Evolutionary conservation across 2,888 invertebrate genomes (phyloP), one percentile per base, ranked within the genome.

Genomic region (Megamerina dolium): DNA sequence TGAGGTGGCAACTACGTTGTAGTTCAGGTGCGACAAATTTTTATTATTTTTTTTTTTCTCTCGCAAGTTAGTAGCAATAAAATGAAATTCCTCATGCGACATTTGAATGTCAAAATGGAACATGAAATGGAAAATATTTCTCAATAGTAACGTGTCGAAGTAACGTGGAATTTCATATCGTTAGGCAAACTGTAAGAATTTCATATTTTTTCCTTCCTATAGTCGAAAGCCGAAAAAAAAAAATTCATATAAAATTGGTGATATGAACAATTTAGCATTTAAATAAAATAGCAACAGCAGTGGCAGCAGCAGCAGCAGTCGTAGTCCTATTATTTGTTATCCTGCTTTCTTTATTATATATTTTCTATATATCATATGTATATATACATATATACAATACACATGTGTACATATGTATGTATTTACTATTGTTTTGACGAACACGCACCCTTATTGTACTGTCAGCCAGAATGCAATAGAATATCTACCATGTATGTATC

Each of bases 11-110:
- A 57, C 55, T 63, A 55, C 60, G 59, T 61, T 63, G 63, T 63
- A 60, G 57, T 57, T 48, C 58, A 63, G 63, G 63, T 64, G 64
- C 61, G 62, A 64, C 63, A 63, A 63, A 61, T 14, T 30, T 43
- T 39, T 23, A 31, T 31, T 45, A 37, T 27, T 41, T 37, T 16
- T 33, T 34, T 20, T 23, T 17, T 20, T 41, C 23, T 3, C n/a
- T 38, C 10, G 3, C 23, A n/a, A n/a, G n/a, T n/a, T n/a, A n/a
- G 12, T 6, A 8, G 8, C 10, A 20, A 12, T 16, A 35, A 27
- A 40, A 18, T 39, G 32, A 37, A 35, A 33, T 48, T 44, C 38
- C 44, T 43, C 32, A 32, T 29, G 30, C 21, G 14, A 36, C 36
- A 23, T 23, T 17, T 23, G 41, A 27, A 43, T 40, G 37, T 21